These are phyloP conservation scores for Periparus ater DNA, from an alignment of 2,797 vertebrate species.

Conservation along the genomic window DNA sequence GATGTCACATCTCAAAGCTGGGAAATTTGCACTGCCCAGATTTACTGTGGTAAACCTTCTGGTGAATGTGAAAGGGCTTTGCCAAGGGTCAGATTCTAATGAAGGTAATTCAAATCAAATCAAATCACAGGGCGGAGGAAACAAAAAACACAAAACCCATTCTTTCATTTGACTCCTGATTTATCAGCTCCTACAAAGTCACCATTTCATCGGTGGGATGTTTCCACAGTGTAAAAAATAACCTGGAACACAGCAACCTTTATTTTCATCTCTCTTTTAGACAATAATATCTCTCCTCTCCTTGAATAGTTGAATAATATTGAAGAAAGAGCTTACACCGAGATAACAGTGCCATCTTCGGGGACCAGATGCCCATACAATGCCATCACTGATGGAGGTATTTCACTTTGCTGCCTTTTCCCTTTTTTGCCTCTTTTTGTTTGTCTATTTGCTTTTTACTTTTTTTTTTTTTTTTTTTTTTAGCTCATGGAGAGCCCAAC, in stretches of 20 bases:
- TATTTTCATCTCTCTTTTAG: neutral
- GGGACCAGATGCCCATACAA: neutral
- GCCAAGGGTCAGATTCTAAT: constrained; percentile 8
- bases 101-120: neutral
- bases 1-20: neutral
- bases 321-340: neutral
- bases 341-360: neutral
- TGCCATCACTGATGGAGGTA: neutral
- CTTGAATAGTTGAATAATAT: neutral
- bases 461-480: neutral
- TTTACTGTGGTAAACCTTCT: neutral
- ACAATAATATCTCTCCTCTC: neutral
- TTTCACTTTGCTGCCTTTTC: neutral
- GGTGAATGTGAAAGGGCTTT: neutral
- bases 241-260: neutral
- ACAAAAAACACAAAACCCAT: neutral
- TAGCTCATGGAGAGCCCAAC: accelerated
- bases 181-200: neutral
- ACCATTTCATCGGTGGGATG: neutral
- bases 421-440: neutral
- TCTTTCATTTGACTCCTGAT: neutral
- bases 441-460: neutral
- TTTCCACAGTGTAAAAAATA: neutral
- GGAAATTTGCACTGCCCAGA: neutral
- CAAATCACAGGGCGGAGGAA: neutral